A percentile compares a stretch with the other conserved stretches of the same genome.
These are phyloP conservation scores for Luscinia luscinia DNA, from an alignment of 2,797 vertebrate genomes.

Conservation along the genomic window DNA sequence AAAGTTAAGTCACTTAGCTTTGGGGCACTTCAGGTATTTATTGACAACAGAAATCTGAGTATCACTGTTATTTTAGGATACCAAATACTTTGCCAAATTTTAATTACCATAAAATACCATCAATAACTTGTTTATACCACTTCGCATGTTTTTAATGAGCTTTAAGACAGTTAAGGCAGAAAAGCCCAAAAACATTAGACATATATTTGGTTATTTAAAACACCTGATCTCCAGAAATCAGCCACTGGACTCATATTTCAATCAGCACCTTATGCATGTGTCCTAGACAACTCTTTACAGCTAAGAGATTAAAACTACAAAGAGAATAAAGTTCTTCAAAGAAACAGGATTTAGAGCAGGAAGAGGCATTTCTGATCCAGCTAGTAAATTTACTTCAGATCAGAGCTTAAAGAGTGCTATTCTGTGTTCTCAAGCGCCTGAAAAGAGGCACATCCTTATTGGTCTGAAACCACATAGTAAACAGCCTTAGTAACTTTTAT, in stretches of 20 bases:
- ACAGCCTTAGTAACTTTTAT: background rate
- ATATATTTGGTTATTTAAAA: background rate
- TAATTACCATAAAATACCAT: background rate
- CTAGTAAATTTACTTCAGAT: background rate
- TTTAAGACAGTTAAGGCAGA: background rate
- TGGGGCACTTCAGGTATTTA: background rate
- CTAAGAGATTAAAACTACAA: background rate
- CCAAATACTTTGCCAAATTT: background rate
- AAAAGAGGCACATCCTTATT: background rate
- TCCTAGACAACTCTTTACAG: background rate
- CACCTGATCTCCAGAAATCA: background rate
- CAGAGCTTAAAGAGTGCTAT: background rate
- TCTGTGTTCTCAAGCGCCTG: background rate
- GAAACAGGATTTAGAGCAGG: background rate
- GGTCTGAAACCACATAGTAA: background rate
- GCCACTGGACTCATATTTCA: background rate
- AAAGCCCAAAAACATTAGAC: background rate
- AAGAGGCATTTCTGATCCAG: background rate
- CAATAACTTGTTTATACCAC: background rate
- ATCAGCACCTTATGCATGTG: background rate
- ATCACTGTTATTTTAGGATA: background rate
- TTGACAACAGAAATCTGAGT: background rate
- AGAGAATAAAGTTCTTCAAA: background rate
- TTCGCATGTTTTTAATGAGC: background rate
- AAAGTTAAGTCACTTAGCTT: background rate